Conservation (phyloP, 2,888 invertebrate species). For the Myopa tessellatipennis region DNA sequence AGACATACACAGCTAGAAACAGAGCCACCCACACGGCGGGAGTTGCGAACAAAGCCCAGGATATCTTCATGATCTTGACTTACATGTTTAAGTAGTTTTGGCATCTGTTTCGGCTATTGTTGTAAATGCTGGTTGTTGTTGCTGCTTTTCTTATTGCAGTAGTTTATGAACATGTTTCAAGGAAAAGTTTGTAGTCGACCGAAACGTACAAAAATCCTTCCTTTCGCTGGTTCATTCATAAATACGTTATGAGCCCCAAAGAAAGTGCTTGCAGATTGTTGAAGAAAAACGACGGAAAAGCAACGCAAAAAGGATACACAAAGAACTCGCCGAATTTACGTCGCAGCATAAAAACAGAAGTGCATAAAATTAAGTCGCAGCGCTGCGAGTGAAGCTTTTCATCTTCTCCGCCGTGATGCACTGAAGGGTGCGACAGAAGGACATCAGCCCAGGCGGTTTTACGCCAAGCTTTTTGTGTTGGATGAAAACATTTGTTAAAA, state of each 20-base stretch:
- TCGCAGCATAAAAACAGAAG: slow-evolving; percentile 39
- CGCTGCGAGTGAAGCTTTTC: neutral
- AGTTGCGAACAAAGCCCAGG: neutral
- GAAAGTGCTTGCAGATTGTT: slow-evolving; percentile 1
- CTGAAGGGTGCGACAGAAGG: neutral
- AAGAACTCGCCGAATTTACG: slow-evolving; percentile 22
- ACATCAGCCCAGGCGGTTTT: neutral
- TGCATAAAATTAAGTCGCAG: slow-evolving; percentile 45
- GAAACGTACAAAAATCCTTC: neutral
- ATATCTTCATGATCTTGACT: slow-evolving; percentile 39
- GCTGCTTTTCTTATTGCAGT: slow-evolving; percentile 14
- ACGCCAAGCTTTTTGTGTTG: neutral
- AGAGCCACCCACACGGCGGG: neutral
- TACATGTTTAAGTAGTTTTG: neutral
- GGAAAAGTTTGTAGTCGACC: slow-evolving; percentile 28
- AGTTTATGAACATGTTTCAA: slow-evolving; percentile 40
- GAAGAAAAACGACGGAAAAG: slow-evolving; percentile 12
- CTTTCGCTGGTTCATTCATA: slow-evolving; percentile 31
- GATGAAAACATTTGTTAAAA: neutral
- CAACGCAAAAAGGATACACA: slow-evolving; percentile 5
- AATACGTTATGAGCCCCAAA: slow-evolving; percentile 29
- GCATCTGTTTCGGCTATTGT: neutral
- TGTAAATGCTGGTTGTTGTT: neutral
- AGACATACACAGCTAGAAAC: neutral
- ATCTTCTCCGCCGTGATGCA: neutral